Evolutionary conservation across 2,888 invertebrate genomes (phyloP), one percentile per base, ranked within the genome.

Genomic region (Phrixothrix hirtus): DNA sequence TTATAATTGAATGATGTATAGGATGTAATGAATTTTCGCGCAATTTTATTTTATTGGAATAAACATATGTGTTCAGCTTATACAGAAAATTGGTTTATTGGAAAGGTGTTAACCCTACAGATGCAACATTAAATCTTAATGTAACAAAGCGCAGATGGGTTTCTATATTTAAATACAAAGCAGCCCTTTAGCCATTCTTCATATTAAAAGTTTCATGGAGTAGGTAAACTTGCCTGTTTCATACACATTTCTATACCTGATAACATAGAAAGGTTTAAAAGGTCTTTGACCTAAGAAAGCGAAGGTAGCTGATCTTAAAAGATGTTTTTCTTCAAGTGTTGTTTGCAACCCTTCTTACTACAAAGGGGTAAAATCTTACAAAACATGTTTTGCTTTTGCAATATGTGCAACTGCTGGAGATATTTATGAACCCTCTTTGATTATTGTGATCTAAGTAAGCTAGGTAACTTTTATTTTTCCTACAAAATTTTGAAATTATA

Each of bases 321-420:
- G 29, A 41, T 41, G 29, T 41, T 41, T 41, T 41, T 41, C 39
- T 41, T 41, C n/a, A n/a, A 30, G 21, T n/a, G 21, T 5, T 7
- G 7, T 7, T 5, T 21, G 4, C n/a, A 30, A 14, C 39, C 39
- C 11, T 13, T 16, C 27, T 12, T 41, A 10, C 13, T 16, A 30
- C 9, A 29, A 30, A 11, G 14, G 17, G 17, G 7, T 17, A 9
- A 37, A 25, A 25, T 10, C 13, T 21, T 9, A 13, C 16, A 17
- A 41, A 41, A 41, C 39, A 29, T 41, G 39, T 41, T n/a, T 41
- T 38, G 21, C 25, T 14, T n/a, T 38, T 25, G 26, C 9, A 21
- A 38, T 38, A 38, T 38, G 27, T 41, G 39, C 39, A 41, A 41
- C 39, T 29, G 30, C n/a, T 41, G 14, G 29, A 41, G 39, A 41